Base-by-base conservation (phyloP, 2,113 vertebrate species). In the Cryptoleucopteryx plumbea region DNA sequence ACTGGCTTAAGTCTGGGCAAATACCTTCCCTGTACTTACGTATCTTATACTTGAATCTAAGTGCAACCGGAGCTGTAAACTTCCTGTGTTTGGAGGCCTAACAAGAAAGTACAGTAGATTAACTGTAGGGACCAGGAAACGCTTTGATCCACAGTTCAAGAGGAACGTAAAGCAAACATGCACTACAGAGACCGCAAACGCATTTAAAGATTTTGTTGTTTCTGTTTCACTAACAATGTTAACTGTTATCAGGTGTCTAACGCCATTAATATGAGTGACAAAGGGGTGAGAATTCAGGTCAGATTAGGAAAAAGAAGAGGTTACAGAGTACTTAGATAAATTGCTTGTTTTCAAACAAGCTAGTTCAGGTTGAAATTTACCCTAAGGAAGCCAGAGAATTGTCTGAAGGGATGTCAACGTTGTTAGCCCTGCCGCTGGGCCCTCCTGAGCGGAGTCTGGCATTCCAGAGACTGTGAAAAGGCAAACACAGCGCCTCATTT, bases 191-290 rank as follows among this genome's bases (percentile, higher is more conserved):
- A 68, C 84, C 0, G 0, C 45, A 93, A 85, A 95, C 6, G 34
- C 40, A n/a, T n/a, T 48, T 70, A 38, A 89, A 68, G 58, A 34
- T 82, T 77, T 70, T 55, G 52, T 68, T 72, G 62, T 36, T 87
- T 61, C 83, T 93, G 53, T 58, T 73, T 77, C 9, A 2, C 74
- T 91, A 96, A 93, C 18, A 2, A 85, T 19, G 45, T 96, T 94
- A 96, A 80, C 90, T 85, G 45, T 70, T 97, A 97, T 96, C 96
- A 88, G 85, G 94, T 90, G 92, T 82, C 90, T 91, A 72, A 96
- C 56, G 11, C 16, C 42, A 83, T 87, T 93, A 95, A 53, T 78
- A 59, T 53, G 70, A 90, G 53, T 21, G 52, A 93, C 93, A 97
- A 93, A 95, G 87, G 58, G 48, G 42, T 62, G 70, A 95, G 70